Base-by-base conservation (phyloP, 2,888 invertebrate species). In the Spodoptera littoralis region DNA sequence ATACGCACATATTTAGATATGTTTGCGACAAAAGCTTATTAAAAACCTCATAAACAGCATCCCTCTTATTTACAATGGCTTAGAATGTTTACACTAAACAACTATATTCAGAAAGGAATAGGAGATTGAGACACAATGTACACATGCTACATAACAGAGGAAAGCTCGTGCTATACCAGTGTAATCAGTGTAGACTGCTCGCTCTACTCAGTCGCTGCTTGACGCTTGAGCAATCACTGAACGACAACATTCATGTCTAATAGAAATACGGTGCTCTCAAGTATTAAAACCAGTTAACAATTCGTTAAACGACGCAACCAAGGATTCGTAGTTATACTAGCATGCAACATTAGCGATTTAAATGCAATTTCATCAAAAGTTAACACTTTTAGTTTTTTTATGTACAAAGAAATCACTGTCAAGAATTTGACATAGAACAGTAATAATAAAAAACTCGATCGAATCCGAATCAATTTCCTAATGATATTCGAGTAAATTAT, bases 1-100 rank as follows among this genome's bases (percentile, higher is more conserved):
- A 77, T 82, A 86, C 88, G 80, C 80, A 85, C 86, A 86, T 81
- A 89, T 85, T 88, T 80, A 91, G 93, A 93, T 93, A 93, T 93
- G 94, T 93, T 91, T 92, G 93, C 93, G 92, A 93, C 91, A 92
- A 88, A 93, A 92, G 92, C 92, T 89, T 92, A 90, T 84, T 88
- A 85, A 86, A 87, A 86, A 80, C 76, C 70, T 82, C 80, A 83
- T 84, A 86, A 88, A 90, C 87, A 87, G 75, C 66, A 65, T 85
- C 70, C 81, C 76, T 72, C 76, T 71, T 88, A 86, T 87, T 81
- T 88, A 91, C 90, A 90, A 79, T 74, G 82, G 76, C 82, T 82
- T 84, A 84, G 78, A 85, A 68, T 84, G 47, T 47, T 67, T 83
- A 85, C 71, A 79, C 83, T 89, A 87, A 82, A 81, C 76, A 84